Evolutionary conservation across 2,113 vertebrate genomes (phyloP), one percentile per base, ranked within the genome.

Genomic region (Mola mola): DNA sequence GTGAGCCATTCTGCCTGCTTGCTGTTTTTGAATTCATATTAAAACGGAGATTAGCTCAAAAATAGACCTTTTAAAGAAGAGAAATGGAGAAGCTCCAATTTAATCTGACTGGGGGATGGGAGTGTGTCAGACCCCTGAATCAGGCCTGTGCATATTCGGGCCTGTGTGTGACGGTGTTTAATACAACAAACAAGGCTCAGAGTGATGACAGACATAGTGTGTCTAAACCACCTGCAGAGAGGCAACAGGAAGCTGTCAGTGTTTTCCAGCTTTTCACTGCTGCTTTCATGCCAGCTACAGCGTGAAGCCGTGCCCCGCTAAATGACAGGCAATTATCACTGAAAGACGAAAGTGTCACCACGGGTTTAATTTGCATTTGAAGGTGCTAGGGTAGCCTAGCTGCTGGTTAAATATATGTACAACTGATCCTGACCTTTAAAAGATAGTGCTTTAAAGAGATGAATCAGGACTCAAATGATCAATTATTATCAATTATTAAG

Each of bases 21-120:
- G 12, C 48, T 42, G 62, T 64, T 72, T 55, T 82, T 78, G 65
- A 68, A 75, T 76, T 78, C 44, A 68, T 69, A 76, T 68, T 56
- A 11, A 57, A 59, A 44, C 64, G 36, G 26, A 77, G 81, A 85
- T 80, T 75, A 78, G 56, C 40, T 74, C 26, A 4, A 40, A 71
- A 81, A 81, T 57, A 57, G 67, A 24, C 48, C 25, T 64, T 53
- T 57, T 15, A 68, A 55, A 33, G 20, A 51, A 5, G 46, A 22
- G 50, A 43, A 38, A 64, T 48, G 51, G 31, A 75, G 49, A 50
- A 28, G 43, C 22, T 78, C 50, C 50, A 37, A 56, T 65, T 70
- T 53, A 36, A 74, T 75, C 63, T 56, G 43, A 64, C 58, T 36
- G 2, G 5, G 6, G 24, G 2, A 9, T 29, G 42, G 16, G 25